phyloP scores from a whole-genome alignment of 2,113 vertebrate genomes.

The Tragelaphus buxtoni region DNA sequence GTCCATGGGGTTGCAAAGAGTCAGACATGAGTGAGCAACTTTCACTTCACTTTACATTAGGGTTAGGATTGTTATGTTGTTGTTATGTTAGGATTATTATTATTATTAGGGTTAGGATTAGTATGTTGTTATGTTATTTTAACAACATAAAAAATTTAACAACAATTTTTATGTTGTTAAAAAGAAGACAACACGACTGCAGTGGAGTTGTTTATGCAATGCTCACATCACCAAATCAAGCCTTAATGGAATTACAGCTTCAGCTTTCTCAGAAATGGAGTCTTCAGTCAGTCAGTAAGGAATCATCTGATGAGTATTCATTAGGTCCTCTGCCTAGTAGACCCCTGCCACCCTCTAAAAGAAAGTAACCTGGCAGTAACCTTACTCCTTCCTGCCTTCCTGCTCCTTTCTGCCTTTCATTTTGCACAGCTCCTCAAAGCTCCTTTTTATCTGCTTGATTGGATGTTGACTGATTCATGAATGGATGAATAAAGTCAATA shows the following conservation, averaged over 20 bases:
- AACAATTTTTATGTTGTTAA: not conserved
- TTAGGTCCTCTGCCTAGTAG: not conserved
- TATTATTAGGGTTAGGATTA: not conserved
- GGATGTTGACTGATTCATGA: not conserved
- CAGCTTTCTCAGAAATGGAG: not conserved
- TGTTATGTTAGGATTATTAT: not conserved
- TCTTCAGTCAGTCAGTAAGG: not conserved
- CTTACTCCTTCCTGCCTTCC: not conserved
- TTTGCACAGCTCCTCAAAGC: not conserved
- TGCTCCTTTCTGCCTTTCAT: not conserved
- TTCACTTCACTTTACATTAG: not conserved
- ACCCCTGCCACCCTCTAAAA: not conserved
- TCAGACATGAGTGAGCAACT: not conserved
- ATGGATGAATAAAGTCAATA: not conserved
- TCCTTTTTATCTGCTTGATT: not conserved
- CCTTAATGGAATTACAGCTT: not conserved
- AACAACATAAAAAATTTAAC: not conserved
- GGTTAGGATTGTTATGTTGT: not conserved
- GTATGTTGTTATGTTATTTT: not conserved
- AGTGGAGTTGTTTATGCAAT: not conserved
- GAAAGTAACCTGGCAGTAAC: not conserved
- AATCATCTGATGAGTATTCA: not conserved
- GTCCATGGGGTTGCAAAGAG: not conserved
- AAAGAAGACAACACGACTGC: not conserved
- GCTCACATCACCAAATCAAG: not conserved